phyloP scores from a whole-genome alignment of 2,797 vertebrate species.

The Cynopterus sphinx region DNA sequence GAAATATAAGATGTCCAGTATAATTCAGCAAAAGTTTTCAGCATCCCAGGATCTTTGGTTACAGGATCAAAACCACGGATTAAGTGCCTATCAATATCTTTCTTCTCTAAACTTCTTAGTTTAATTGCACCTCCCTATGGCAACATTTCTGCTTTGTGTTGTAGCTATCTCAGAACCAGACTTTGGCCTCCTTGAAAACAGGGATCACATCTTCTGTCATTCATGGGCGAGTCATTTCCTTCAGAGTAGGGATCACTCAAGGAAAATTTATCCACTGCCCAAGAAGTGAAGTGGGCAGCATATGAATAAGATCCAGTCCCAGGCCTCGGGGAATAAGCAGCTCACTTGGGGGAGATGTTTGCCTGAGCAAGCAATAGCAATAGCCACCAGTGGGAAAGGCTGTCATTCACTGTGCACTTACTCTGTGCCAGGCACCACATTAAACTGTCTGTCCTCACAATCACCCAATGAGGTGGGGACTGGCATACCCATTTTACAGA shows the following conservation, averaged over 20 bases:
- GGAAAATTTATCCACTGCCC: background rate
- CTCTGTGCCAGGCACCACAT: background rate
- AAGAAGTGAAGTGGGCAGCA: no score
- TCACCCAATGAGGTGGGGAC: background rate
- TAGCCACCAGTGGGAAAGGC: background rate
- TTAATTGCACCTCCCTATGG: background rate
- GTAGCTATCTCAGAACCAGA: background rate
- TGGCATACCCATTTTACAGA: background rate
- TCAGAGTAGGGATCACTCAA: background rate
- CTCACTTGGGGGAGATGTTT: background rate
- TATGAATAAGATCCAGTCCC: background rate
- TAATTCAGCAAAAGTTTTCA: background rate
- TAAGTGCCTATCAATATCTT: background rate
- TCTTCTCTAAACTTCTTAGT: background rate
- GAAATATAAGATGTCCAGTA: background rate
- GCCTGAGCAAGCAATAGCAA: no score
- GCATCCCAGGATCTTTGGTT: background rate
- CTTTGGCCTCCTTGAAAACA: background rate
- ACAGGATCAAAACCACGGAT: background rate
- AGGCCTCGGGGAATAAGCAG: background rate
- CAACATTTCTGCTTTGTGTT: background rate
- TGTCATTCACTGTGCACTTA: background rate
- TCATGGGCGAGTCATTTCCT: background rate
- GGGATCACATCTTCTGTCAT: background rate
- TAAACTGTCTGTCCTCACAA: background rate